Conservation (phyloP, 2,888 invertebrate species). For the Trachelus tabidus region DNA sequence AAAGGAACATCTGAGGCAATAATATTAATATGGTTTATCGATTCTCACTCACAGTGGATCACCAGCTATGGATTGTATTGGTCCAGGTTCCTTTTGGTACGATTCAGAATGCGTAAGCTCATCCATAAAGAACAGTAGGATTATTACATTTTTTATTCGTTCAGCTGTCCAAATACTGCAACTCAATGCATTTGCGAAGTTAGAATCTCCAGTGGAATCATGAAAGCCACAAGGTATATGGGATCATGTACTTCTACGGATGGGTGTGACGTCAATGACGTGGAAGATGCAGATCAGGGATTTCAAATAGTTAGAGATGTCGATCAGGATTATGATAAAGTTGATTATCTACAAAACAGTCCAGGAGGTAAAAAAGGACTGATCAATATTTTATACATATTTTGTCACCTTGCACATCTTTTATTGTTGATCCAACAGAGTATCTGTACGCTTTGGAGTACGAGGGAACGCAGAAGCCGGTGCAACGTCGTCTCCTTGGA, state of each 20-base stretch:
- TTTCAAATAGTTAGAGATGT: too few relatives aligned
- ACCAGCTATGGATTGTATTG: conserved; percentile 61
- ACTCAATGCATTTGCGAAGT: conserved; percentile 50
- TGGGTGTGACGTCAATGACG: conserved; percentile 6
- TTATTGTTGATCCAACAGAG: too few relatives aligned
- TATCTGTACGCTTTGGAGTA: background rate
- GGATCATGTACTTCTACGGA: conserved; percentile 33
- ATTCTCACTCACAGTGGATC: conserved; percentile 45
- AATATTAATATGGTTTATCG: conserved; percentile 22
- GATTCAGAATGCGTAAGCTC: background rate
- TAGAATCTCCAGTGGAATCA: conserved; percentile 25
- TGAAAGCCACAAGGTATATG: conserved; percentile 33
- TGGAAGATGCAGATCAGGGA: conserved; percentile 1
- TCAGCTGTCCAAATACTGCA: conserved; percentile 47
- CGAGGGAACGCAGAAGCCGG: background rate
- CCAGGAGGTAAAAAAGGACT: background rate
- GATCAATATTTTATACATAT: background rate
- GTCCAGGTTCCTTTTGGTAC: conserved; percentile 65
- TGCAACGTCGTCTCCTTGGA: conserved; percentile 6
- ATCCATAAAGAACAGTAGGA: too few relatives aligned
- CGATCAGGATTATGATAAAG: background rate
- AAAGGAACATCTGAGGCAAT: background rate
- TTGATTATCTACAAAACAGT: background rate
- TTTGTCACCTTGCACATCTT: background rate
- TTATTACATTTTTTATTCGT: conserved; percentile 26